Evolutionary conservation across 1,140 invertebrate species (phyloP).

Genomic region (Plutomurus gul): DNA sequence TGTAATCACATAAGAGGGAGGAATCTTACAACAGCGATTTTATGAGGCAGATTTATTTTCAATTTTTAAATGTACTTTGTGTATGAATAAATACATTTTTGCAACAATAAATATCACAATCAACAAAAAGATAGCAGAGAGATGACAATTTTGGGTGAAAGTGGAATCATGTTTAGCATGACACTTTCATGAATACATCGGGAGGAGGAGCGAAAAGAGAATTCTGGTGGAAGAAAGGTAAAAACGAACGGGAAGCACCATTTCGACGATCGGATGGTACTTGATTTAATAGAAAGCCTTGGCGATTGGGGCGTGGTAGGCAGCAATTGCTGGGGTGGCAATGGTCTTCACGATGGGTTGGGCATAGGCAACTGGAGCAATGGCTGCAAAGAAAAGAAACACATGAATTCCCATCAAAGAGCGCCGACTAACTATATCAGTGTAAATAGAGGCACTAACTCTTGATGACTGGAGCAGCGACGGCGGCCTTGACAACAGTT

Average conservation of each 20-base stretch:
- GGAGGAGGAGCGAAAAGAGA: no score
- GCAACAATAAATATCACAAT: background rate
- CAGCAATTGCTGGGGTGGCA: background rate
- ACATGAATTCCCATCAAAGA: no score
- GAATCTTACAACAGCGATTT: background rate
- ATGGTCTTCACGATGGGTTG: no score
- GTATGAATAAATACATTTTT: conserved; percentile 8
- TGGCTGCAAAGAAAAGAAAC: no score
- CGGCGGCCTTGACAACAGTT: background rate
- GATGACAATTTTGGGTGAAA: background rate
- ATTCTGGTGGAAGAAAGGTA: background rate
- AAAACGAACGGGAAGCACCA: background rate
- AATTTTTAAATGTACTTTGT: background rate
- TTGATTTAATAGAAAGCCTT: no score
- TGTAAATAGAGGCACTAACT: no score
- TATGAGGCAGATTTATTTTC: background rate
- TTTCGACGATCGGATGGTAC: no score
- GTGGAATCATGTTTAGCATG: no score
- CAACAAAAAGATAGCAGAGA: background rate
- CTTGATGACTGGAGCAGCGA: background rate
- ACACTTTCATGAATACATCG: no score
- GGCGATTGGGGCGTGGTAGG: background rate
- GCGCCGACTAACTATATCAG: no score
- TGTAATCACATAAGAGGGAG: background rate
- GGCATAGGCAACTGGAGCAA: no score